These are phyloP conservation scores for Ascidia mentula DNA, from an alignment of 23 tunicate species.

Conservation along the genomic window DNA sequence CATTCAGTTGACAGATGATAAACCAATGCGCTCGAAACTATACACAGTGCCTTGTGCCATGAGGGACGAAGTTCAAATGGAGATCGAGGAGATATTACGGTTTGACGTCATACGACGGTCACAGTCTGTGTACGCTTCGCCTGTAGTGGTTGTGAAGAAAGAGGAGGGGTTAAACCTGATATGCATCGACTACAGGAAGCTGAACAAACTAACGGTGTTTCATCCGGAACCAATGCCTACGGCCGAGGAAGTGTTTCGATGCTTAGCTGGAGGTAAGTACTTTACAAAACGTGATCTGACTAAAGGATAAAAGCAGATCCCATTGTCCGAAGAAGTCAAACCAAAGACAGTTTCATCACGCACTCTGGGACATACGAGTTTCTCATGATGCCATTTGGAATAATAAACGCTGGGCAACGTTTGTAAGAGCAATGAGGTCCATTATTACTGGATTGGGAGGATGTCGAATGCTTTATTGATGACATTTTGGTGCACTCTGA, in stretches of 20 bases:
- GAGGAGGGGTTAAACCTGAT: conserved; percentile 23
- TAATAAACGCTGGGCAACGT: conserved; percentile 21
- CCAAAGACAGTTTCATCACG: conserved; percentile 17
- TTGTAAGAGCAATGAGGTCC: conserved; percentile 1
- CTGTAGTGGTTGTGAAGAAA: conserved; percentile 33
- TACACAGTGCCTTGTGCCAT: too few relatives aligned
- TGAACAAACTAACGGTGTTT: conserved; percentile 20
- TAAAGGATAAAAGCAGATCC: conserved; percentile 16
- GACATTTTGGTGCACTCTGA: conserved; percentile 19
- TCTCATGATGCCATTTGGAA: conserved; percentile 24
- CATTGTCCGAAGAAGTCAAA: conserved; percentile 1
- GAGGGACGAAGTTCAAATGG: too few relatives aligned
- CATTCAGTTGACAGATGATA: too few relatives aligned
- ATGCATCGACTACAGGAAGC: conserved; percentile 34
- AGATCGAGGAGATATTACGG: too few relatives aligned
- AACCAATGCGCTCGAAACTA: too few relatives aligned
- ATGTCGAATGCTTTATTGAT: too few relatives aligned
- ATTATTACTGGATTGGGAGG: background rate
- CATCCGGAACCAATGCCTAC: conserved; percentile 33
- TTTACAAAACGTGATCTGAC: conserved; percentile 7
- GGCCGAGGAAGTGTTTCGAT: conserved; percentile 3
- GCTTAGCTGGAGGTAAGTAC: background rate
- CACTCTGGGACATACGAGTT: conserved; percentile 22
- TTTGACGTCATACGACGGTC: too few relatives aligned
- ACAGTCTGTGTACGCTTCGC: too few relatives aligned